Evolutionary conservation across 2,797 vertebrate species (phyloP), one percentile per base, ranked within the genome.

Genomic region (Tauraco hartlaubi): DNA sequence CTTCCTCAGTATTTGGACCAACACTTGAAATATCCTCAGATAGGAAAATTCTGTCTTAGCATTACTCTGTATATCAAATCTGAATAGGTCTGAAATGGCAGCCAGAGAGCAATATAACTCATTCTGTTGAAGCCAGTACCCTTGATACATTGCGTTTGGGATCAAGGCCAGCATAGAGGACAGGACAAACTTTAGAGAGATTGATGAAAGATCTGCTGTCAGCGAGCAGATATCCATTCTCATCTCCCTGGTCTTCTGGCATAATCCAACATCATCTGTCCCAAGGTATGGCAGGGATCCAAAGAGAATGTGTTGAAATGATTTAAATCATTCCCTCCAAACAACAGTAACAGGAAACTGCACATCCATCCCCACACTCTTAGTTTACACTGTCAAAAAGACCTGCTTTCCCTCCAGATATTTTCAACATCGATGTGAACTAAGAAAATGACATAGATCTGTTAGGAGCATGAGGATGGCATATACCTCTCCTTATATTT

Each of bases 281-380:
- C 19, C 9, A 46, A 21, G 9, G 62, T 16, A 77, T 41, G 66
- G 58, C 78, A 91, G 61, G 17, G 62, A 83, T 94, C 75, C 93
- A 96, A 77, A 85, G 0, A 2, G 54, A 83, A 61, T 7, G 33
- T 74, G 64, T 39, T 83, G 73, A 92, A 77, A 92, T 78, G 5
- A 90, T 88, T 91, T 77, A 95, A 80, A 83, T 64, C 10, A 43
- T 68, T 88, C 75, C 15, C n/a, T 62, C 41, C 61, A 72, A 94
- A 88, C 21, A 85, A 46, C 61, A 74, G 64, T 61, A 83, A 75
- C 31, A 85, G 54, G n/a, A 91, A 90, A 92, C 54, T 26, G 29
- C 76, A 77, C 46, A 77, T 89, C 59, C 33, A 85, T 74, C 25
- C 20, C 28, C 29, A 59, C 37, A 46, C 16, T 58, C 49, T 49